phyloP scores from a whole-genome alignment of 2,888 invertebrate species.

The Andrena bucephala region DNA sequence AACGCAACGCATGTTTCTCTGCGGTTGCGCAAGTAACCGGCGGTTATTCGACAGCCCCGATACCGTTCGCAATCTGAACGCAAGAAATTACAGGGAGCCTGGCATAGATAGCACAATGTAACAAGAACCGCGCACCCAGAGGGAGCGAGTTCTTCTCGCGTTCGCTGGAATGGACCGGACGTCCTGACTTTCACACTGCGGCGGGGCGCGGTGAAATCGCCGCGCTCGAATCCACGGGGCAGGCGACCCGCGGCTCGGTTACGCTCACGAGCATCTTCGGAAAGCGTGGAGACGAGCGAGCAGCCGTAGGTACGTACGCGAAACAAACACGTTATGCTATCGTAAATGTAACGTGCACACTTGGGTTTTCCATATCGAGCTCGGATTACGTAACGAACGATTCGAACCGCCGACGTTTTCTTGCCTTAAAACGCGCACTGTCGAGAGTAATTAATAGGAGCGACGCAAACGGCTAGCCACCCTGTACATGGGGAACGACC shows the following conservation, averaged over 20 bases:
- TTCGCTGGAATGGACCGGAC: constrained; percentile 65
- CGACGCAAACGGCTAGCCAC: neutral
- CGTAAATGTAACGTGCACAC: neutral
- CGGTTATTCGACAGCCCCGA: too few species aligned
- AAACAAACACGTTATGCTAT: constrained; percentile 27
- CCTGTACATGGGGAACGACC: neutral
- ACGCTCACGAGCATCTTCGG: constrained; percentile 81
- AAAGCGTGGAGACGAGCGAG: constrained; percentile 81
- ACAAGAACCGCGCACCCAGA: constrained; percentile 17
- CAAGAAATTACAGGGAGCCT: neutral
- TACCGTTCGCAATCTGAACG: neutral
- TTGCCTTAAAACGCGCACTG: neutral
- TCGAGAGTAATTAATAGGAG: neutral
- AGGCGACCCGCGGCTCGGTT: constrained; percentile 65
- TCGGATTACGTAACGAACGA: constrained; percentile 31
- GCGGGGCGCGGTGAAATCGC: constrained; percentile 71
- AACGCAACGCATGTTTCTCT: too few species aligned
- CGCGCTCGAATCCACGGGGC: constrained; percentile 51
- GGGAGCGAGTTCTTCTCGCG: constrained; percentile 43
- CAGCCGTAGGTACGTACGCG: neutral
- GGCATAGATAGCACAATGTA: constrained; percentile 9
- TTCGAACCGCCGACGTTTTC: neutral
- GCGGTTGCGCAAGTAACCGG: too few species aligned
- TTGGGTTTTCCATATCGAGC: constrained; percentile 24
- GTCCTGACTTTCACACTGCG: constrained; percentile 75